These are phyloP conservation scores for Embiotoca jacksoni DNA, from an alignment of 2,113 vertebrate genomes.

Conservation along the genomic window DNA sequence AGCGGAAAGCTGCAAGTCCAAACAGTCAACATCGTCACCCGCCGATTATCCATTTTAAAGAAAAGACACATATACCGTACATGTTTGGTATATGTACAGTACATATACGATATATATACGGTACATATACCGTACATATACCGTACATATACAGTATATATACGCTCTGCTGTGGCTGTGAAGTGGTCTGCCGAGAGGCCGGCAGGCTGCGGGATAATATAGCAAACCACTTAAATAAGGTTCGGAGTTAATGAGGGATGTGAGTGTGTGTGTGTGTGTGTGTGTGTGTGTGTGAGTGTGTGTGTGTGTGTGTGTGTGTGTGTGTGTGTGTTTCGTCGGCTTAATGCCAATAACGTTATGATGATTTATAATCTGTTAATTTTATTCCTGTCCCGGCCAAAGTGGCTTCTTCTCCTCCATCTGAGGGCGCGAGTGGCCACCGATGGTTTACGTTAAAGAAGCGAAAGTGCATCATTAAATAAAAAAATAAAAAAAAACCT, in stretches of 20 bases:
- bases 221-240: constrained; percentile 7
- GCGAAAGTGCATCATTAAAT: constrained; percentile 2
- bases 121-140: not conserved
- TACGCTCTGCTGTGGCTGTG: not conserved
- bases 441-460: constrained; percentile 5
- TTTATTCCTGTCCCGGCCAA: not conserved
- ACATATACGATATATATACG: too few relatives aligned
- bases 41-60: too few relatives aligned
- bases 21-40: too few relatives aligned
- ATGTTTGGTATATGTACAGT: too few relatives aligned
- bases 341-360: constrained; percentile 23
- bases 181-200: not conserved
- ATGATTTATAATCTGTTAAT: constrained; percentile 21
- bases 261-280: not conserved
- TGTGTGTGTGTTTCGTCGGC: constrained; percentile 7
- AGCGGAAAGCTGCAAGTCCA: too few relatives aligned
- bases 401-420: constrained; percentile 31
- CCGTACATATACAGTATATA: not conserved
- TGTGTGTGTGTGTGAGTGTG: too few relatives aligned
- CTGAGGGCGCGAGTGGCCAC: not conserved
- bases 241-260: constrained; percentile 7
- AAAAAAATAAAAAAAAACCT: constrained; percentile 14
- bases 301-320: not conserved
- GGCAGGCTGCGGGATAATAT: not conserved
- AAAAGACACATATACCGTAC: too few relatives aligned